phyloP scores from a whole-genome alignment of 2,113 vertebrate species.

The Gymnobelideus leadbeateri region DNA sequence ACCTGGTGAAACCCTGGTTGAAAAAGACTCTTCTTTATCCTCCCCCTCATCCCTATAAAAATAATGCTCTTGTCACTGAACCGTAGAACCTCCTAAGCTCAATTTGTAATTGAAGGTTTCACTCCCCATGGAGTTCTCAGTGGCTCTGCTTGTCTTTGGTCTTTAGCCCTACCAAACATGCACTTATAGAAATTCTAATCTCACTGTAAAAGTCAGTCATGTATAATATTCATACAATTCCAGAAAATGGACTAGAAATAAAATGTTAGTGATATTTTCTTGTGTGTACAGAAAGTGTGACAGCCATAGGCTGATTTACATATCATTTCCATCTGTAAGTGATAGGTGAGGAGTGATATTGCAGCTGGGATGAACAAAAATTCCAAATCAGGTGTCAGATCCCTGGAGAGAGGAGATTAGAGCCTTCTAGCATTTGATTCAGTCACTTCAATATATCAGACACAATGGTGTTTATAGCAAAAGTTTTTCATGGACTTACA shows the following conservation, averaged over 20 bases:
- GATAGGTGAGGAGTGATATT: not conserved
- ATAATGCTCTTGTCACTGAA: not conserved
- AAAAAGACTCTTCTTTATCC: not conserved
- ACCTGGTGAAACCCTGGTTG: not conserved
- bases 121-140: not conserved
- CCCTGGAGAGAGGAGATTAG: constrained; percentile 26
- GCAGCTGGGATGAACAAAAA: not conserved
- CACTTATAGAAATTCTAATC: constrained; percentile 23
- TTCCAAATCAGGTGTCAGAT: constrained; percentile 24
- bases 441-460: not conserved
- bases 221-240: constrained; percentile 49
- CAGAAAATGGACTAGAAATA: constrained; percentile 25
- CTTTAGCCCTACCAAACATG: constrained; percentile 16
- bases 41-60: not conserved
- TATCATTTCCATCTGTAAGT: constrained; percentile 32
- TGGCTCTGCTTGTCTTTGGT: not conserved
- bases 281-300: constrained; percentile 13
- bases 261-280: constrained; percentile 18
- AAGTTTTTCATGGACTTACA: not conserved
- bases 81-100: not conserved
- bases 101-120: not conserved
- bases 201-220: constrained; percentile 34
- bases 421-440: constrained; percentile 32
- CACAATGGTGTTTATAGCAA: not conserved
- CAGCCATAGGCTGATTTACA: constrained; percentile 8